Evolutionary conservation across 2,888 invertebrate species (phyloP), one percentile per base, ranked within the genome.

Genomic region (Microctonus aethiopoides): DNA sequence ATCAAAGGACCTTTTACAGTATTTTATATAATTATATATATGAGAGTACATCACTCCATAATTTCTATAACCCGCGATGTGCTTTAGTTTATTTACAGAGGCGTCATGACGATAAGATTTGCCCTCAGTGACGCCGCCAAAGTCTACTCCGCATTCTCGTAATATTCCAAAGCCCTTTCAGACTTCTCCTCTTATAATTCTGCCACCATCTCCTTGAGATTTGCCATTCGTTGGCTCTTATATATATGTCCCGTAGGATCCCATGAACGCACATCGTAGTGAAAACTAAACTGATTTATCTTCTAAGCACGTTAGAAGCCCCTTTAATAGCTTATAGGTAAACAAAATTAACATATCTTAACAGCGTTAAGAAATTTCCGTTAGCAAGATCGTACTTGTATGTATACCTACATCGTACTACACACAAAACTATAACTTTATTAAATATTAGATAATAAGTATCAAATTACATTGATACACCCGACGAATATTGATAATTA

Each of bases 291-390:
- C 85, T 85, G 85, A 82, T 84, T 86, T 86, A 85, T 83, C 85
- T 84, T 80, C 74, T 84, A 85, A 86, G 85, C 83, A 84, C 80
- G 84, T 85, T 85, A 85, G 82, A 82, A 80, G 81, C 62, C 61
- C 84, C 86, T 85, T 85, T 86, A 86, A 85, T 85, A 86, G 86
- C 86, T 86, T 85, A 86, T 86, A 85, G 85, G 86, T 86, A 86
- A 86, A 86, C 85, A 86, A 85, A 84, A 86, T 86, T 86, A 86
- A 84, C 86, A 86, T 86, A 86, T 85, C 84, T 85, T 86, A 86
- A 86, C 86, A 85, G 82, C 80, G 84, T 86, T 86, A 85, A 85
- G 86, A 86, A 46, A 86, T 84, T 86, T 84, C 83, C 79, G 75
- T 75, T 76, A 77, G 75, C 76, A 76, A 74, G 22, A 13, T 32